Conservation (phyloP, 2,888 invertebrate genomes). For the Chalcis sispes region DNA sequence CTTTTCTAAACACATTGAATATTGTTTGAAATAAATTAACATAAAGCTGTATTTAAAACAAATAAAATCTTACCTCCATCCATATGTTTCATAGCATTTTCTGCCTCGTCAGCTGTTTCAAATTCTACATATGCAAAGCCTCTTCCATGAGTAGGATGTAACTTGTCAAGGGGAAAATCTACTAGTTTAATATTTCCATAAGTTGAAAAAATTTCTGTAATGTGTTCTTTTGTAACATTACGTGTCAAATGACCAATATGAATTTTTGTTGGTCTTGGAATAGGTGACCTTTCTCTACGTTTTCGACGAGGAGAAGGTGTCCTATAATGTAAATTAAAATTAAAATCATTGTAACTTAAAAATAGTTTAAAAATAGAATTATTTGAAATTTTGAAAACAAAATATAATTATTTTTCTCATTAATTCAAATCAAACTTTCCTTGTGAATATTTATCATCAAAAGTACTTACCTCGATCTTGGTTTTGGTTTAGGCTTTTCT, state of each 20-base stretch:
- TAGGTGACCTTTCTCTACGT: constrained; percentile 89
- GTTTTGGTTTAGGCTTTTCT: constrained; percentile 74
- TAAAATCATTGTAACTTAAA: neutral
- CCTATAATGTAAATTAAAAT: no score
- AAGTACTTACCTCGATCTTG: constrained; percentile 70
- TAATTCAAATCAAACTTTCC: neutral
- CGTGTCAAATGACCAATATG: constrained; percentile 95
- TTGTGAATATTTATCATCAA: no score
- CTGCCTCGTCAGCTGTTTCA: constrained; percentile 94
- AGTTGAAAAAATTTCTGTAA: constrained; percentile 93
- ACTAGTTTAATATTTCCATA: constrained; percentile 91
- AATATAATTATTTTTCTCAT: neutral
- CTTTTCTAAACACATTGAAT: no score
- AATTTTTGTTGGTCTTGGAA: constrained; percentile 93
- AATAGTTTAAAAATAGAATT: constrained; percentile 8
- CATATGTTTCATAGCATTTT: constrained; percentile 99
- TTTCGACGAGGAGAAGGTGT: constrained; percentile 83
- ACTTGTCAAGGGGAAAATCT: constrained; percentile 92
- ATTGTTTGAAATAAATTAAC: no score
- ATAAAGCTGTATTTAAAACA: neutral
- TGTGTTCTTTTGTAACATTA: constrained; percentile 94
- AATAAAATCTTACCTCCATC: constrained; percentile 86
- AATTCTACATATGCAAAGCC: constrained; percentile 98
- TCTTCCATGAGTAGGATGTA: constrained; percentile 91
- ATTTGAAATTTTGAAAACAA: neutral